phyloP scores from a whole-genome alignment of 2,113 vertebrate genomes.

The Lathamus discolor region DNA sequence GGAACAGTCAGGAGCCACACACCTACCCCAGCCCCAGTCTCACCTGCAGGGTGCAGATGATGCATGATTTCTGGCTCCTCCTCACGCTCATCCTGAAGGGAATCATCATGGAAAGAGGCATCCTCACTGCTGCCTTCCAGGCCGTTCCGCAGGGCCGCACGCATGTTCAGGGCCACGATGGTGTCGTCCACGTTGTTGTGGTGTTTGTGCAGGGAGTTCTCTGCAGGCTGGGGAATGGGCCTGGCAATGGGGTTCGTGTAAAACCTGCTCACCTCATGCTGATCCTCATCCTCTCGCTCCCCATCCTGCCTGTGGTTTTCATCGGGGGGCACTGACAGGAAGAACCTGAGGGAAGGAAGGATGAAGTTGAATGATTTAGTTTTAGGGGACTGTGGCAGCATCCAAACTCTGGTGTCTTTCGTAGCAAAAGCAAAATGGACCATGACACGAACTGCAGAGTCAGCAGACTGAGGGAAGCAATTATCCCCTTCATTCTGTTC shows the following conservation, averaged over 20 bases:
- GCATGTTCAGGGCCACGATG: conserved; percentile 86
- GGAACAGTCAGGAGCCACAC: accelerated
- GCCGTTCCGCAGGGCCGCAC: conserved; percentile 76
- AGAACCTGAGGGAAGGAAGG: not conserved
- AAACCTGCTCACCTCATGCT: conserved; percentile 83
- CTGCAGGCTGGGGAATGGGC: conserved; percentile 77
- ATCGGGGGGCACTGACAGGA: conserved; percentile 65
- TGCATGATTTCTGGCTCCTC: conserved; percentile 73
- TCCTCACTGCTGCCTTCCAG: conserved; percentile 91
- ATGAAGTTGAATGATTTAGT: not conserved
- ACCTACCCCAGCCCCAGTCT: accelerated
- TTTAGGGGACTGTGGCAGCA: accelerated
- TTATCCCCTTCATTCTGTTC: not conserved
- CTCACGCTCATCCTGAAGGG: conserved; percentile 85
- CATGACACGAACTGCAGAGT: accelerated
- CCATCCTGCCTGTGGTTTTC: conserved; percentile 78
- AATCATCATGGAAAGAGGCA: conserved; percentile 86
- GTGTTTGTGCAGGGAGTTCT: conserved; percentile 64
- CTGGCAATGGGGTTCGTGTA: conserved; percentile 90
- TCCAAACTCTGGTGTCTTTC: not conserved
- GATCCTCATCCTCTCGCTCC: conserved; percentile 66
- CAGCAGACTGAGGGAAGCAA: not conserved
- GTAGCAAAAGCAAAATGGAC: not conserved
- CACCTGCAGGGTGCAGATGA: conserved; percentile 87
- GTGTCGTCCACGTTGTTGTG: conserved; percentile 84